These are phyloP conservation scores for Netelia virgata DNA, from an alignment of 2,888 invertebrate species.

Conservation along the genomic window DNA sequence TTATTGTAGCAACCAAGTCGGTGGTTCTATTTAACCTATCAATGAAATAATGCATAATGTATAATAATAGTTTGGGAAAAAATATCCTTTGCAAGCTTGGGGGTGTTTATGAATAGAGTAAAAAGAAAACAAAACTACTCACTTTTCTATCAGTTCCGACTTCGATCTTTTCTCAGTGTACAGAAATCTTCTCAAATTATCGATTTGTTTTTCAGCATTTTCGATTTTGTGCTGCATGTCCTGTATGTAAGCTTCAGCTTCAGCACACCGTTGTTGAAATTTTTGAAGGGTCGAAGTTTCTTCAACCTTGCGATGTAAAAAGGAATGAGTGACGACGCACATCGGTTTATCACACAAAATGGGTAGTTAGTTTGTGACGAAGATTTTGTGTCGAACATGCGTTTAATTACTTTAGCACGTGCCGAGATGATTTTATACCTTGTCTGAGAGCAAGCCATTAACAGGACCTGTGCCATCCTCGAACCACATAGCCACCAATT, in stretches of 20 bases:
- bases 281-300: slow-evolving; percentile 52
- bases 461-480: slow-evolving; percentile 27
- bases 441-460: slow-evolving; percentile 39
- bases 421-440: slow-evolving; percentile 17
- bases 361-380: too few species aligned
- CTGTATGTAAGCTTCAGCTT: slow-evolving; percentile 63
- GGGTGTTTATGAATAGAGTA: not conserved
- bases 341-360: too few species aligned
- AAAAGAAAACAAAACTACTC: not conserved
- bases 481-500: slow-evolving; percentile 61
- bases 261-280: slow-evolving; percentile 47
- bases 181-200: slow-evolving; percentile 44
- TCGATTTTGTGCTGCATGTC: slow-evolving; percentile 70
- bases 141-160: slow-evolving; percentile 61
- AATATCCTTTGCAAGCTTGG: not conserved
- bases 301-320: slow-evolving; percentile 28
- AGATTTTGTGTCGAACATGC: too few species aligned
- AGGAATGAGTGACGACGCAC: not conserved
- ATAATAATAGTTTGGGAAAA: not conserved
- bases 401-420: not conserved
- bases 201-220: slow-evolving; percentile 62
- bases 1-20: slow-evolving; percentile 71
- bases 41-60: not conserved
- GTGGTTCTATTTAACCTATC: slow-evolving; percentile 71
- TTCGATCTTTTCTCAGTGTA: slow-evolving; percentile 54